Evolutionary conservation across 2,888 invertebrate species (phyloP).

Genomic region (Mechanitis mazaeus): DNA sequence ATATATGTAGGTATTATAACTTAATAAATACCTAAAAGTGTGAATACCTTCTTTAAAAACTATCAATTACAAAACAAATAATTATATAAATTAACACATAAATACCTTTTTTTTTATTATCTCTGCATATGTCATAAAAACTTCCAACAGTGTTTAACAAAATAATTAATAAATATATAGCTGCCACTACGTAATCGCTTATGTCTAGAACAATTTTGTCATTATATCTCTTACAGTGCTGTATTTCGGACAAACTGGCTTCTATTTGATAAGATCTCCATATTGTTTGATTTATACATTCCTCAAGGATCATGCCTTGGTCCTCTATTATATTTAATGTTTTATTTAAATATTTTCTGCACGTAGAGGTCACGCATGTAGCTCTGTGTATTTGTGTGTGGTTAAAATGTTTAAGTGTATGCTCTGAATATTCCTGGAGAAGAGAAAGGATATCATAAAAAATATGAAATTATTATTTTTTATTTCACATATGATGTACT

Average conservation of each 20-base stretch:
- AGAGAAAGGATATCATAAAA: conserved; percentile 11
- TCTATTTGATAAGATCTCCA: conserved; percentile 50
- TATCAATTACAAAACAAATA: too few relatives aligned
- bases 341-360: conserved; percentile 35
- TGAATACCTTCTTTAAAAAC: too few relatives aligned
- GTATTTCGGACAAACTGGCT: conserved; percentile 42
- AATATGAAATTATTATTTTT: neutral
- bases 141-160: conserved; percentile 52
- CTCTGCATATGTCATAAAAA: conserved; percentile 41
- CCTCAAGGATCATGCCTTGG: conserved; percentile 46
- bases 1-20: too few relatives aligned
- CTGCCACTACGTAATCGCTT: conserved; percentile 48
- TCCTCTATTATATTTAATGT: conserved; percentile 33
- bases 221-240: conserved; percentile 49
- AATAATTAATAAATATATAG: conserved; percentile 48
- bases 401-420: conserved; percentile 58
- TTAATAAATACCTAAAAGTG: too few relatives aligned
- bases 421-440: conserved; percentile 57
- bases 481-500: too few relatives aligned
- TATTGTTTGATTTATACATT: conserved; percentile 55
- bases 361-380: conserved; percentile 52
- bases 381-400: conserved; percentile 63
- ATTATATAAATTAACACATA: too few relatives aligned
- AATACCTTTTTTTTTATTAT: conserved; percentile 43
- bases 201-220: conserved; percentile 40